Evolutionary conservation across 2,113 vertebrate species (phyloP).

Genomic region (Perognathus longimembris): DNA sequence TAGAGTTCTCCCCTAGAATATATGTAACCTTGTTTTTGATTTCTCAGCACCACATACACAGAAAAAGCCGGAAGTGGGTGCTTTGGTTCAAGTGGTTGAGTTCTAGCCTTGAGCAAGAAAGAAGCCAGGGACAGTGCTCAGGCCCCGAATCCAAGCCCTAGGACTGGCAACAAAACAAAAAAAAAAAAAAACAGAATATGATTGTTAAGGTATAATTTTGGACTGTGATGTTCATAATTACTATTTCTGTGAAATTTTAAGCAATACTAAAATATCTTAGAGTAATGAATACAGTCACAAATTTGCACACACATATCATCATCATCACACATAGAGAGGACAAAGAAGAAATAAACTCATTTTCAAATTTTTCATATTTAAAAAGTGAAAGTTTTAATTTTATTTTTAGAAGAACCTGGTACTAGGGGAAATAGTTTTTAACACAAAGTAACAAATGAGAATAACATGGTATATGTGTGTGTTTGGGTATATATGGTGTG

Average conservation of each 20-base stretch:
- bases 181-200: not conserved
- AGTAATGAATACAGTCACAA: not conserved
- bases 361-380: not conserved
- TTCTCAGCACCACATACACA: too few species aligned
- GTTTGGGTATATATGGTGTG: not conserved
- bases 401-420: not conserved
- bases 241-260: not conserved
- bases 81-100: too few species aligned
- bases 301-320: not conserved
- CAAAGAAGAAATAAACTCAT: not conserved
- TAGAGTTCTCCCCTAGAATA: too few species aligned
- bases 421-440: slow-evolving; percentile 4
- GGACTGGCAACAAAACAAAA: too few species aligned
- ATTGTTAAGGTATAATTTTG: not conserved
- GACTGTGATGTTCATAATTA: not conserved
- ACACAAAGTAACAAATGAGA: not conserved
- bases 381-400: not conserved
- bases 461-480: not conserved
- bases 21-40: too few species aligned
- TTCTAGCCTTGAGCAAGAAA: too few species aligned
- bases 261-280: not conserved
- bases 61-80: too few species aligned
- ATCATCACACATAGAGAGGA: not conserved
- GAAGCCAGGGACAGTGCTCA: too few species aligned
- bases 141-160: too few species aligned